Conservation (phyloP, 2,888 invertebrate species). For the Drosophila recens region DNA sequence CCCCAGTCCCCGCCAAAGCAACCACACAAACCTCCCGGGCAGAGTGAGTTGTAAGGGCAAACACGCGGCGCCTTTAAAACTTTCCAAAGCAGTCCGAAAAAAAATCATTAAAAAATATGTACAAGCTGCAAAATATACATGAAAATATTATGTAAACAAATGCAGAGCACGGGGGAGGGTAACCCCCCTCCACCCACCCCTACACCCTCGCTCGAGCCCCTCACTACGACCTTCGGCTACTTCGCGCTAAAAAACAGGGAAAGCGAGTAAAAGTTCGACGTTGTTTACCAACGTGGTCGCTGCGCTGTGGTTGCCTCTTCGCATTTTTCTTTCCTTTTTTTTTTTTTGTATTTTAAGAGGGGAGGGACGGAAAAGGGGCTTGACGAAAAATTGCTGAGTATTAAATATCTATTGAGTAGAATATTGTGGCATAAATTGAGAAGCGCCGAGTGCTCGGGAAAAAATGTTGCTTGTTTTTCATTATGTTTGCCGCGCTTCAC, state of each 20-base stretch:
- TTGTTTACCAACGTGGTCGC: conserved; percentile 52
- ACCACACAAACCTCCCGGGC: conserved; percentile 15
- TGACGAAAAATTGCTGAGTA: conserved; percentile 62
- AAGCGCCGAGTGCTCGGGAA: conserved; percentile 32
- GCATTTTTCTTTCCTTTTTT: conserved; percentile 9
- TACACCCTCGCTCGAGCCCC: conserved; percentile 21
- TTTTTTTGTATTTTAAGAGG: background rate
- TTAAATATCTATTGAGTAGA: conserved; percentile 76
- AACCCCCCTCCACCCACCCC: no score
- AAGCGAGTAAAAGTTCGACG: conserved; percentile 49
- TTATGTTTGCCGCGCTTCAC: conserved; percentile 52
- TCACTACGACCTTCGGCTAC: conserved; percentile 65
- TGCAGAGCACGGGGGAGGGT: conserved; percentile 31
- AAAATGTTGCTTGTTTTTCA: conserved; percentile 67
- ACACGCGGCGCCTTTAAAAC: conserved; percentile 59
- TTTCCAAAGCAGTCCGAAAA: conserved; percentile 39
- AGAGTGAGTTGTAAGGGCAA: conserved; percentile 63
- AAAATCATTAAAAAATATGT: conserved; percentile 71
- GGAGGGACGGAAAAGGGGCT: background rate
- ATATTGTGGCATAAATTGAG: conserved; percentile 56
- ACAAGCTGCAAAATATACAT: conserved; percentile 70
- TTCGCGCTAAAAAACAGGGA: conserved; percentile 16
- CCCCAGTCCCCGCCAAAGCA: background rate
- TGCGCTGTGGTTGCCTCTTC: conserved; percentile 57
- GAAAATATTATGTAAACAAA: conserved; percentile 73